Conservation (phyloP, 2,888 invertebrate genomes). For the Timandra comae region DNA sequence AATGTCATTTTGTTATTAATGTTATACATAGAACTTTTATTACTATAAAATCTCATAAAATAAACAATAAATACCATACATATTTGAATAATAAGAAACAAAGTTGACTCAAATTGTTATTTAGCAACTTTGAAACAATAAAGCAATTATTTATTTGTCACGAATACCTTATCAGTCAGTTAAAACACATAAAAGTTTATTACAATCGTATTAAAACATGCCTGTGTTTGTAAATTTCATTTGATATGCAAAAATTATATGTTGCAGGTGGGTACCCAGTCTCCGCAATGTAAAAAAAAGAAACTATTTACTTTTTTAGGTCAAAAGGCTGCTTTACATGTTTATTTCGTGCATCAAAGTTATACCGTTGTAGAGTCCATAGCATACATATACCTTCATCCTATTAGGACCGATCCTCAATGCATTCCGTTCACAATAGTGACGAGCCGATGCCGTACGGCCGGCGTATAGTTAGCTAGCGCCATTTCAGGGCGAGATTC, state of each 20-base stretch:
- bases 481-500: constrained; percentile 73
- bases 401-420: constrained; percentile 16
- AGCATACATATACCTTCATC: too few species aligned
- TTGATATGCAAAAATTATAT: constrained; percentile 59
- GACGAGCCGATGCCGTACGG: too few species aligned
- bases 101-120: too few species aligned
- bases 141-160: too few species aligned
- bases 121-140: too few species aligned
- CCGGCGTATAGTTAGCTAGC: too few species aligned
- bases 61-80: too few species aligned
- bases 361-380: constrained; percentile 4
- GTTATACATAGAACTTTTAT: neutral
- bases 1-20: neutral
- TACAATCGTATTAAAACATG: constrained; percentile 16
- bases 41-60: neutral
- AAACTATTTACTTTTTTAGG: constrained; percentile 23
- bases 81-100: too few species aligned
- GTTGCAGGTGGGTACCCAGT: constrained; percentile 66
- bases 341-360: constrained; percentile 3
- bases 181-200: constrained; percentile 10
- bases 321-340: constrained; percentile 14
- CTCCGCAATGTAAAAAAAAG: constrained; percentile 30
- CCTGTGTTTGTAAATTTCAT: constrained; percentile 29
- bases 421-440: too few species aligned
- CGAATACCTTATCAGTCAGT: too few species aligned